Conservation (phyloP, 2,888 invertebrate species). For the Coremacera marginata region DNA sequence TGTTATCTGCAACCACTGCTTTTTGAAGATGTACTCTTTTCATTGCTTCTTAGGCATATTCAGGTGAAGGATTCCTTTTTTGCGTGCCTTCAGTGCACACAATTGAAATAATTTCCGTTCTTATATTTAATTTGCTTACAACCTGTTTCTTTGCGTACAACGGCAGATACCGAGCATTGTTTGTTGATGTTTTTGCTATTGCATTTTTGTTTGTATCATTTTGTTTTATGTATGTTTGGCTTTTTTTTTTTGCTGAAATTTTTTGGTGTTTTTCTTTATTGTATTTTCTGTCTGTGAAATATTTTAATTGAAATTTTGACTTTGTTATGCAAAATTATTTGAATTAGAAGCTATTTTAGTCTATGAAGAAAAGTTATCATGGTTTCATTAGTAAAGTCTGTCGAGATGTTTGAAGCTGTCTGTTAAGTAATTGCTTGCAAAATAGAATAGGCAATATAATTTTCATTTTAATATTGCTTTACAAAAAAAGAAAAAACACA, state of each 20-base stretch:
- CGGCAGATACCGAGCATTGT: too few species aligned
- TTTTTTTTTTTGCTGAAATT: not conserved
- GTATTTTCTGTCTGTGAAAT: not conserved
- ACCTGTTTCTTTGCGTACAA: not conserved
- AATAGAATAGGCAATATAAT: too few species aligned
- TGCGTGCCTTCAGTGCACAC: not conserved
- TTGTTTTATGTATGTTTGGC: not conserved
- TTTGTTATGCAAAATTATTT: constrained; percentile 10
- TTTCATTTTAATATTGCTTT: too few species aligned
- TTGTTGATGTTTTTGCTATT: too few species aligned
- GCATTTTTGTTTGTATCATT: not conserved
- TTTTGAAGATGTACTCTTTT: too few species aligned
- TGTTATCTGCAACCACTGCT: too few species aligned
- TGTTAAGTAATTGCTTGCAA: too few species aligned
- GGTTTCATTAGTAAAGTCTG: too few species aligned
- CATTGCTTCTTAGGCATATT: not conserved
- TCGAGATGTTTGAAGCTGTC: too few species aligned
- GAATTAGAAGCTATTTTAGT: not conserved
- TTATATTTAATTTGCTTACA: constrained; percentile 19
- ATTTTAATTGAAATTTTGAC: constrained; percentile 10
- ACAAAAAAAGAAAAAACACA: too few species aligned
- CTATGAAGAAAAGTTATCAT: too few species aligned
- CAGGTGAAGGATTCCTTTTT: not conserved
- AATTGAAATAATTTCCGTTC: constrained; percentile 22
- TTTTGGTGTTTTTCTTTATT: not conserved